Conservation (phyloP, 2,888 invertebrate genomes). For the Orchestes rusci region DNA sequence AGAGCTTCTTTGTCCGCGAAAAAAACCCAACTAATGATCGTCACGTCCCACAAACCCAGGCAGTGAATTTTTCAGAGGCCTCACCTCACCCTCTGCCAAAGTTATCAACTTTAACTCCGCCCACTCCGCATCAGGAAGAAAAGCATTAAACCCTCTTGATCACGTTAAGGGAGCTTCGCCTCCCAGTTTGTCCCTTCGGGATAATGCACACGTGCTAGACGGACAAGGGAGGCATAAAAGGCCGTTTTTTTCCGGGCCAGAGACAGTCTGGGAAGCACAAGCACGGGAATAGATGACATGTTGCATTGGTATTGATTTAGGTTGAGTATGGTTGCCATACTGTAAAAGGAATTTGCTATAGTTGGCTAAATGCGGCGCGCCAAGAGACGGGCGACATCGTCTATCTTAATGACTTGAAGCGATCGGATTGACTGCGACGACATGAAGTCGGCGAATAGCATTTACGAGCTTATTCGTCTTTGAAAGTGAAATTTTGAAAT, state of each 20-base stretch:
- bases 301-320: no score
- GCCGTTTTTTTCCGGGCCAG: no score
- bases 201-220: constrained; percentile 11
- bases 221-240: constrained; percentile 10
- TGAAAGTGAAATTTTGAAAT: no score
- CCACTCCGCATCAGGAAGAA: constrained; percentile 9
- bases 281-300: constrained; percentile 1
- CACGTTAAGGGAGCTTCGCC: constrained; percentile 14
- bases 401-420: no score
- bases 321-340: no score
- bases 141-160: constrained; percentile 20
- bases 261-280: constrained; percentile 9
- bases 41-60: constrained; percentile 14
- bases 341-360: no score
- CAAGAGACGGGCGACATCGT: no score
- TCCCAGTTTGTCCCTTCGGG: constrained; percentile 13
- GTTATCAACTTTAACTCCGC: constrained; percentile 21
- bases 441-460: no score
- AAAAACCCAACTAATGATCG: background rate
- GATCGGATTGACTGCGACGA: no score
- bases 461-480: no score
- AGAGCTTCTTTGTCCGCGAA: constrained; percentile 1
- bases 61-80: constrained; percentile 20
- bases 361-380: no score
- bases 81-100: no score